Evolutionary conservation across 2,113 vertebrate species (phyloP).

Genomic region (Ascaphus truei): DNA sequence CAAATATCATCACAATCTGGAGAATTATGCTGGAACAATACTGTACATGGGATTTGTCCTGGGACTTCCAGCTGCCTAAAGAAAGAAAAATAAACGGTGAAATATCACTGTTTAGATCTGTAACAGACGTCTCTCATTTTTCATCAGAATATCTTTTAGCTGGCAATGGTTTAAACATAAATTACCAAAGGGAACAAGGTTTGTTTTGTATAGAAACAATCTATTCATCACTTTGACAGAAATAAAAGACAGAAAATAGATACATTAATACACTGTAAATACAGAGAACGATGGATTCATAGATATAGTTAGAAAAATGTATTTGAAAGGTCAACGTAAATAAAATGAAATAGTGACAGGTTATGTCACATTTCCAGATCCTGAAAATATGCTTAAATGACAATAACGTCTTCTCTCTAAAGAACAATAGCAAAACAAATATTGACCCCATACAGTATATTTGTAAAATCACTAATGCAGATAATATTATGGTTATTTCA

Average conservation of each 20-base stretch:
- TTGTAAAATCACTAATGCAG: no score
- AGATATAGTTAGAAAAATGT: background rate
- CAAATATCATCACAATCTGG: background rate
- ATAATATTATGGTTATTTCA: no score
- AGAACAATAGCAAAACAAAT: background rate
- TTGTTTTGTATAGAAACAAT: background rate
- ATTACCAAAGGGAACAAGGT: background rate
- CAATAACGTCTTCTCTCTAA: no score
- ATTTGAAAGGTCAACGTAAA: background rate
- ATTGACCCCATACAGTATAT: no score
- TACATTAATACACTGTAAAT: background rate
- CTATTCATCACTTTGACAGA: background rate
- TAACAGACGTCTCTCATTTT: conserved; percentile 2
- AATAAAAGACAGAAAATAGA: background rate
- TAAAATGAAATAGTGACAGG: background rate
- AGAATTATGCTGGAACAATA: background rate
- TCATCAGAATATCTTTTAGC: background rate
- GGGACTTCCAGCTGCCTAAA: background rate
- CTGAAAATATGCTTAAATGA: no score
- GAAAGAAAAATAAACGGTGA: background rate
- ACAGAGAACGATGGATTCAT: background rate
- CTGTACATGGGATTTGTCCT: background rate
- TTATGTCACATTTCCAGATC: background rate
- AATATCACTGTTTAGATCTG: conserved; percentile 10
- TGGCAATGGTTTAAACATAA: background rate